Evolutionary conservation across 2,113 vertebrate genomes (phyloP).

Genomic region (Phalacrocorax pelagicus): DNA sequence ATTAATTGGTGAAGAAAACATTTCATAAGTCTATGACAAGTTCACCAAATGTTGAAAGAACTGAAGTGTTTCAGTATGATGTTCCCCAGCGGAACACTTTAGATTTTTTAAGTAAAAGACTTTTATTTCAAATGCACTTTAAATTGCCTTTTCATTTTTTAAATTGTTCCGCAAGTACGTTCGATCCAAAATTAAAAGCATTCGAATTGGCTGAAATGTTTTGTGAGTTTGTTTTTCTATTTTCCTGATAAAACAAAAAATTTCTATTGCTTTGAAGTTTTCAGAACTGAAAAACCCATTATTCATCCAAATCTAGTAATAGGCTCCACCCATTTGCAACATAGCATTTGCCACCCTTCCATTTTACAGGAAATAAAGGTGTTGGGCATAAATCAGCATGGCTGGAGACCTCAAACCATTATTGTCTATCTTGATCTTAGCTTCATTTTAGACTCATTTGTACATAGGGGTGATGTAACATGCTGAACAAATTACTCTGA

Average conservation of each 20-base stretch:
- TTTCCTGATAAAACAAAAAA: neutral
- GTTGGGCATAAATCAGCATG: neutral
- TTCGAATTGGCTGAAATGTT: neutral
- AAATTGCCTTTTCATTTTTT: neutral
- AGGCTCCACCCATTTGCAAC: neutral
- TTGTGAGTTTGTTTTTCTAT: neutral
- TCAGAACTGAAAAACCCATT: neutral
- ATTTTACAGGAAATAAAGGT: neutral
- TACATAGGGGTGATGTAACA: neutral
- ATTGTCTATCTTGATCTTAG: neutral
- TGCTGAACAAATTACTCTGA: neutral
- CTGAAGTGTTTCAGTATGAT: neutral
- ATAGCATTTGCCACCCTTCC: neutral
- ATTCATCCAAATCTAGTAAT: neutral
- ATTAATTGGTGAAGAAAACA: neutral
- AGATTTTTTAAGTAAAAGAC: neutral
- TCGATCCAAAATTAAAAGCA: neutral
- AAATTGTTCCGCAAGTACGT: neutral
- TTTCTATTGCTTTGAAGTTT: neutral
- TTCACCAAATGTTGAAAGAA: neutral
- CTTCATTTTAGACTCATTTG: neutral
- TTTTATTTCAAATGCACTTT: neutral
- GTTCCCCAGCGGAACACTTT: neutral
- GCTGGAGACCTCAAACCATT: neutral
- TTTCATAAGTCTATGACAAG: neutral